These are phyloP conservation scores for Phalacrocorax aristotelis DNA, from an alignment of 2,113 vertebrate species.

Conservation along the genomic window DNA sequence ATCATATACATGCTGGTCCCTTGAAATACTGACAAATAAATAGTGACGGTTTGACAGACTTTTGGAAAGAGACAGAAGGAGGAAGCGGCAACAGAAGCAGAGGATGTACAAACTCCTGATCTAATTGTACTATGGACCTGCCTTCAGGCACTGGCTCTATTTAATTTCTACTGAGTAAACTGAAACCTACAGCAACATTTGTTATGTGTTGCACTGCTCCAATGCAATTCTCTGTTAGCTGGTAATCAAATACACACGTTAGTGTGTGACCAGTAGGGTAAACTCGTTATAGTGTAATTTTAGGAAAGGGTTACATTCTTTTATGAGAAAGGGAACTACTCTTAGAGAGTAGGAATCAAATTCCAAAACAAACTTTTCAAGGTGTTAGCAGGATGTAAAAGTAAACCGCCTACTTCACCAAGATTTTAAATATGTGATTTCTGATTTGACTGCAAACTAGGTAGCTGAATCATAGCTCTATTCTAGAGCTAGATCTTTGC, in stretches of 20 bases:
- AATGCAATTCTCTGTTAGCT: not conserved
- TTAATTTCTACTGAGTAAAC: not conserved
- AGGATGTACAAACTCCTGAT: not conserved
- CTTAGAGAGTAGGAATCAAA: not conserved
- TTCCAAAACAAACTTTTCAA: not conserved
- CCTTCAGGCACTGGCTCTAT: not conserved
- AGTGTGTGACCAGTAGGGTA: not conserved
- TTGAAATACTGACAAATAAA: not conserved
- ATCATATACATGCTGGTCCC: too few relatives aligned
- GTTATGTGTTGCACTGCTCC: not conserved
- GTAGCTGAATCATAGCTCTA: not conserved
- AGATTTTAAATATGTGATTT: not conserved
- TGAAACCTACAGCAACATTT: not conserved
- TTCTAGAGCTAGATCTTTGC: not conserved
- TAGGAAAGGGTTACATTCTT: not conserved
- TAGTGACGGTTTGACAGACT: not conserved
- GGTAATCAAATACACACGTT: not conserved
- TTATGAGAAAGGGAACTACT: not conserved
- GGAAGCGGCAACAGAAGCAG: not conserved
- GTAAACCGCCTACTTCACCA: not conserved
- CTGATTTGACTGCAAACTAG: not conserved
- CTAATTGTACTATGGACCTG: not conserved
- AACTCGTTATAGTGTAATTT: not conserved
- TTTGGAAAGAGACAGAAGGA: not conserved
- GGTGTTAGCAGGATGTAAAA: not conserved